Evolutionary conservation across 2,797 vertebrate genomes (phyloP).

Genomic region (Sebastes hubbsi): DNA sequence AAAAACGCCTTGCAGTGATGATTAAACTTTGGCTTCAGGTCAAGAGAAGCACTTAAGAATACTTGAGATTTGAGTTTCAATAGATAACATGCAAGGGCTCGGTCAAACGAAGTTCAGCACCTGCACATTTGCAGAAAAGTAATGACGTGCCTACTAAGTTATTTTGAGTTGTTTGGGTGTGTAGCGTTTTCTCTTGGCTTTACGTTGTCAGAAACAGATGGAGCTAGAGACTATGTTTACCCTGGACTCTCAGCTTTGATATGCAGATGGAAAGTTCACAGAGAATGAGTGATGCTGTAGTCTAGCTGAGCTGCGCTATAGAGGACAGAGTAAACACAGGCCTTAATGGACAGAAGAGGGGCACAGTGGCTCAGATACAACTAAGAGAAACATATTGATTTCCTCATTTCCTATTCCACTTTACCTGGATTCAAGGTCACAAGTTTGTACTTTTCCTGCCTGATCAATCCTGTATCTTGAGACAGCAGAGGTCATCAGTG

Average conservation of each 20-base stretch:
- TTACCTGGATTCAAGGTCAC: constrained; percentile 39
- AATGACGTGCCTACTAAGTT: constrained; percentile 25
- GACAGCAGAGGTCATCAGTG: constrained; percentile 24
- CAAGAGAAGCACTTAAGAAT: background rate
- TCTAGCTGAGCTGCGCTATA: constrained; percentile 64
- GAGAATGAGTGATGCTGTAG: constrained; percentile 85
- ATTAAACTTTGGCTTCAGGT: background rate
- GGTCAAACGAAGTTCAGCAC: constrained; percentile 16
- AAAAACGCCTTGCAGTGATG: background rate
- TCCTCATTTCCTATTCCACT: constrained; percentile 41
- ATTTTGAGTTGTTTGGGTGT: constrained; percentile 48
- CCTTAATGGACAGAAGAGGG: constrained; percentile 61
- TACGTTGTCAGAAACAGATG: constrained; percentile 81
- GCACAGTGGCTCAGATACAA: constrained; percentile 25
- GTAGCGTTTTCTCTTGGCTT: constrained; percentile 60
- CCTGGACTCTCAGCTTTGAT: constrained; percentile 83
- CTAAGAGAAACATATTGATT: constrained; percentile 43
- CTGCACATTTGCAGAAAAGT: constrained; percentile 14
- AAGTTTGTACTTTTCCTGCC: constrained; percentile 11
- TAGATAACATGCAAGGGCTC: background rate
- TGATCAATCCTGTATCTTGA: constrained; percentile 1
- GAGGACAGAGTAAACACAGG: constrained; percentile 67
- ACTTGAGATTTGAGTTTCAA: background rate
- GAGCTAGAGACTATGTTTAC: constrained; percentile 81
- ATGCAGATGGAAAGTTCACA: constrained; percentile 86